Evolutionary conservation across 2,113 vertebrate species (phyloP).

Genomic region (Gopherus flavomarginatus): DNA sequence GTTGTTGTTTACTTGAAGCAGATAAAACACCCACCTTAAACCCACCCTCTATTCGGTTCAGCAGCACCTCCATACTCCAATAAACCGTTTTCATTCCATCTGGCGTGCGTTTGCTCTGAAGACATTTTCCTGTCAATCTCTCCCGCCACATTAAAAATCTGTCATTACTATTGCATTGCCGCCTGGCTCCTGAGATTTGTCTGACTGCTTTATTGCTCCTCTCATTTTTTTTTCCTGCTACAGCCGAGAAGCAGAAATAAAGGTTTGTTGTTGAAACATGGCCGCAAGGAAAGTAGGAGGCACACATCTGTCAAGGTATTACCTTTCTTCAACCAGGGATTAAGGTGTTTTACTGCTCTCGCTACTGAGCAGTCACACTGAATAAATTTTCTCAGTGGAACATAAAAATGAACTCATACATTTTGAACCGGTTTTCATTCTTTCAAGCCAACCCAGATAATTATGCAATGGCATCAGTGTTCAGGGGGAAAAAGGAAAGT

Average conservation of each 20-base stretch:
- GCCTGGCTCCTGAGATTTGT: conserved; percentile 92
- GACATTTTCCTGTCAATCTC: conserved; percentile 98
- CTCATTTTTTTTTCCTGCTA: conserved; percentile 83
- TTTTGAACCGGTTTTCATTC: conserved; percentile 82
- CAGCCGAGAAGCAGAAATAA: conserved; percentile 87
- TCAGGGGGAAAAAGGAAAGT: conserved; percentile 55
- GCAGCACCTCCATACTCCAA: conserved; percentile 89
- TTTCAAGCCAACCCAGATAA: conserved; percentile 79
- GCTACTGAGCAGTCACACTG: conserved; percentile 86
- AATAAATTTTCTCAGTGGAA: conserved; percentile 88
- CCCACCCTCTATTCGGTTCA: conserved; percentile 78
- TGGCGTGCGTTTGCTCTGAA: conserved; percentile 94
- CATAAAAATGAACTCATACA: conserved; percentile 86
- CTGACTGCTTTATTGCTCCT: conserved; percentile 88
- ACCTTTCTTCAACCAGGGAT: conserved; percentile 94
- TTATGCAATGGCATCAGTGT: conserved; percentile 73
- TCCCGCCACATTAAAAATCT: conserved; percentile 93
- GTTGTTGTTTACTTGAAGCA: conserved; percentile 74
- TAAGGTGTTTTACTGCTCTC: conserved; percentile 88
- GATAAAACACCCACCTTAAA: conserved; percentile 78
- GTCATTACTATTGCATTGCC: conserved; percentile 86
- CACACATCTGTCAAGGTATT: conserved; percentile 96
- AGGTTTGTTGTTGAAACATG: conserved; percentile 88
- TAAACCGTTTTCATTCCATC: conserved; percentile 99
- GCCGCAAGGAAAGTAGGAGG: conserved; percentile 90